These are phyloP conservation scores for Mesoclemmys tuberculata DNA, from an alignment of 2,113 vertebrate species.

Conservation along the genomic window DNA sequence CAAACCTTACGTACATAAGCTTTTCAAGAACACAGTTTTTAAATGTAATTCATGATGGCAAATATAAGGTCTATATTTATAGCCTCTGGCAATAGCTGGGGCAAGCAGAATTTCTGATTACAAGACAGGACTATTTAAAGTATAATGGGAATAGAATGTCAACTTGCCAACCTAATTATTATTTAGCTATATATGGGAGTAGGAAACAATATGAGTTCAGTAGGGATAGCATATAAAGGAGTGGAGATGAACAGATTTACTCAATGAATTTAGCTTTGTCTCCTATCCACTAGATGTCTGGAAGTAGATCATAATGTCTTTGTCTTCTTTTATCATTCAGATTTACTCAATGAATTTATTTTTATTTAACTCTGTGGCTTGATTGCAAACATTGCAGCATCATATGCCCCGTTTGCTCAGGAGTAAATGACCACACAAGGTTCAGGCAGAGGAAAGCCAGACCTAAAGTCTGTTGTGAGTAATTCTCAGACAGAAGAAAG, in stretches of 20 bases:
- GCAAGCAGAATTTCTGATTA: neutral
- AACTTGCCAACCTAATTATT: neutral
- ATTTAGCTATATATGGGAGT: neutral
- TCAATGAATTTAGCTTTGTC: neutral
- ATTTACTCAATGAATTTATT: neutral
- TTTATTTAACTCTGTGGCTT: neutral
- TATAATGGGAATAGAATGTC: neutral
- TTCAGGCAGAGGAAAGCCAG: neutral
- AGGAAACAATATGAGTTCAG: neutral
- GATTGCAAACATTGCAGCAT: neutral
- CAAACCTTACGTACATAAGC: neutral
- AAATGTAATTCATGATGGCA: neutral
- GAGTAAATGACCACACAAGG: neutral
- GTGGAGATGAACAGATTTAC: neutral
- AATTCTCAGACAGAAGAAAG: neutral
- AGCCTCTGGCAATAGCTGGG: neutral
- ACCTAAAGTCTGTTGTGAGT: neutral
- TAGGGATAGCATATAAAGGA: neutral
- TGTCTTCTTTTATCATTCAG: neutral
- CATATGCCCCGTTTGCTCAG: neutral
- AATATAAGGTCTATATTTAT: neutral
- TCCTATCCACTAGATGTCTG: neutral
- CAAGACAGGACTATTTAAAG: neutral
- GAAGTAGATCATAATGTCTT: neutral
- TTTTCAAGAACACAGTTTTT: conserved; percentile 15